Evolutionary conservation across 2,797 vertebrate genomes (phyloP).

Genomic region (Lithobates sylvaticus): DNA sequence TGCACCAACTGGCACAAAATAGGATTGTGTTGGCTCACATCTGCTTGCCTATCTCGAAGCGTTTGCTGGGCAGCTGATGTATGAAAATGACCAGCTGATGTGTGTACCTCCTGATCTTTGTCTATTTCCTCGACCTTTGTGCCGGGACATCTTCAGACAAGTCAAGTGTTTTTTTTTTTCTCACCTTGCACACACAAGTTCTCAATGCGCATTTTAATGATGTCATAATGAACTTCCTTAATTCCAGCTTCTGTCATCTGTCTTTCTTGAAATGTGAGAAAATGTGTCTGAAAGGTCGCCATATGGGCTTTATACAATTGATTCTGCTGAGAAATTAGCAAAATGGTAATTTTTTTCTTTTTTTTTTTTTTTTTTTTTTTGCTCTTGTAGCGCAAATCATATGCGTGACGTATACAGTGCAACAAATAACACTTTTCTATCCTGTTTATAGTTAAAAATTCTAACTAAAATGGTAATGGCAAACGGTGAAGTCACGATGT

Average conservation of each 20-base stretch:
- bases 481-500: neutral
- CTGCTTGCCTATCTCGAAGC: neutral
- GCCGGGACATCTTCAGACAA: neutral
- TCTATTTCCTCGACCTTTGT: slow-evolving; percentile 21
- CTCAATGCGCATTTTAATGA: slow-evolving; percentile 61
- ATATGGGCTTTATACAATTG: slow-evolving; percentile 58
- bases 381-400: slow-evolving; percentile 34
- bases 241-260: slow-evolving; percentile 60
- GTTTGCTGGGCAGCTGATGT: neutral
- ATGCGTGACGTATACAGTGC: slow-evolving; percentile 22
- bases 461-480: neutral
- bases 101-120: slow-evolving; percentile 35
- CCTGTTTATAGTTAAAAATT: neutral
- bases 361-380: slow-evolving; percentile 6
- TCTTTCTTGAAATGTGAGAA: slow-evolving; percentile 60
- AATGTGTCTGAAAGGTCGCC: slow-evolving; percentile 62
- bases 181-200: slow-evolving; percentile 45
- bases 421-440: slow-evolving; percentile 51
- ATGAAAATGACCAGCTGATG: slow-evolving; percentile 7
- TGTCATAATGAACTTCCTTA: slow-evolving; percentile 56
- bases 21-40: neutral
- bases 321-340: slow-evolving; percentile 45
- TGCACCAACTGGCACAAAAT: neutral
- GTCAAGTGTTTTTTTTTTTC: slow-evolving; percentile 27
- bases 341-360: slow-evolving; percentile 34